Base-by-base conservation (phyloP, 2,797 vertebrate species). In the Melanogrammus aeglefinus region DNA sequence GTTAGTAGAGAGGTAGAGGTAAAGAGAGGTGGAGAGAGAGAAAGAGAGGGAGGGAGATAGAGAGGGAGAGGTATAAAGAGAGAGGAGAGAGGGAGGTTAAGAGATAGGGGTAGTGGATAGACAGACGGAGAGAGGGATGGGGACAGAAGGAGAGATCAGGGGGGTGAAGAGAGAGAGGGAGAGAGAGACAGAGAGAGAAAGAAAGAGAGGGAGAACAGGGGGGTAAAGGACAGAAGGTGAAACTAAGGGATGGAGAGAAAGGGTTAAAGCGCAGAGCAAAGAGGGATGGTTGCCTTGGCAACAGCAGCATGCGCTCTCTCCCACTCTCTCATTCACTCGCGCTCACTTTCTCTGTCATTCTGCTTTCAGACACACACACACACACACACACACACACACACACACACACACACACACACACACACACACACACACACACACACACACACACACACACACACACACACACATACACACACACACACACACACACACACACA, bases 201-300 rank as follows among this genome's bases (percentile, higher is more conserved):
- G 80, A 82, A 87, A 92, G 91, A 91, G 89, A 91, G 91, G 87
- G 81, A 73, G 88, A 88, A n/a, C 79, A 85, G 74, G n/a, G 80
- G 82, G 84, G 76, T 85, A 85, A 85, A 86, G 85, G 88, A 91
- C 88, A 91, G 91, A 87, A 87, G 85, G 92, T 88, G 86, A 90
- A 82, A 88, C 80, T 80, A 88, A 90, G 88, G 80, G 84, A 76
- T 72, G 78, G 75, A 57, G 72, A 79, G 85, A 89, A 81, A 86
- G 88, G 84, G 86, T 88, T 87, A 86, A 87, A 79, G 74, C 85
- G 74, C 84, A 89, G 78, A 81, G 51, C 70, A 79, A 78, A 86
- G 82, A 81, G 83, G 88, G 78, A 87, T 76, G 86, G 93, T 93
- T 93, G 90, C 91, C 91, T 75, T n/a, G 87, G 91, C 90, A 93